These are phyloP conservation scores for Semotilus atromaculatus DNA, from an alignment of 2,797 vertebrate genomes.

Conservation along the genomic window DNA sequence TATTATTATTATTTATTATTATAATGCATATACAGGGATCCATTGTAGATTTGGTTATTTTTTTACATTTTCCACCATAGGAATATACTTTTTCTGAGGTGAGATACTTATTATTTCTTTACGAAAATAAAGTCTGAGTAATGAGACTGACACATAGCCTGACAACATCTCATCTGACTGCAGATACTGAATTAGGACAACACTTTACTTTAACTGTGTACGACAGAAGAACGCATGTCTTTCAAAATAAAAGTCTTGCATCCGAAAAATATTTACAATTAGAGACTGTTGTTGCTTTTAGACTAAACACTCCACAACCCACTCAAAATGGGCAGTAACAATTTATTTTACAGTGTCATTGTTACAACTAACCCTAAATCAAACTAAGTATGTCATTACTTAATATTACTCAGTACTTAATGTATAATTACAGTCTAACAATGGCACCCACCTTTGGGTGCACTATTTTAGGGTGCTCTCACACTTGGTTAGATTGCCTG, in stretches of 20 bases:
- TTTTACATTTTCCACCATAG: too few relatives aligned
- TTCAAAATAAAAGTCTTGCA: background rate
- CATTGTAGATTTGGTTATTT: too few relatives aligned
- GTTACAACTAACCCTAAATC: too few relatives aligned
- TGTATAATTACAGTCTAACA: too few relatives aligned
- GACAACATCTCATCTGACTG: background rate
- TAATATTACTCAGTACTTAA: too few relatives aligned
- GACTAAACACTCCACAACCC: background rate
- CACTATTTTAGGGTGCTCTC: background rate
- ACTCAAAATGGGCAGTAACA: too few relatives aligned
- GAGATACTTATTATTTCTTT: background rate
- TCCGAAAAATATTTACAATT: background rate
- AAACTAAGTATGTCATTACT: too few relatives aligned
- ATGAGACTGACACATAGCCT: background rate
- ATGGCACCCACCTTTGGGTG: too few relatives aligned
- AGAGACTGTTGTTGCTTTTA: background rate
- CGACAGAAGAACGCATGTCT: background rate
- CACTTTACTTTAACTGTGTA: background rate
- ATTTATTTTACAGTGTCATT: too few relatives aligned
- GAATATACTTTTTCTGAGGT: background rate
- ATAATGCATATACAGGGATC: too few relatives aligned
- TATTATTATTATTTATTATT: too few relatives aligned
- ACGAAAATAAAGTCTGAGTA: background rate
- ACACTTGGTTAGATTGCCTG: background rate
- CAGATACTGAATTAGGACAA: background rate